Evolutionary conservation across 2,113 vertebrate species (phyloP).

Genomic region (Trogon surrucura): DNA sequence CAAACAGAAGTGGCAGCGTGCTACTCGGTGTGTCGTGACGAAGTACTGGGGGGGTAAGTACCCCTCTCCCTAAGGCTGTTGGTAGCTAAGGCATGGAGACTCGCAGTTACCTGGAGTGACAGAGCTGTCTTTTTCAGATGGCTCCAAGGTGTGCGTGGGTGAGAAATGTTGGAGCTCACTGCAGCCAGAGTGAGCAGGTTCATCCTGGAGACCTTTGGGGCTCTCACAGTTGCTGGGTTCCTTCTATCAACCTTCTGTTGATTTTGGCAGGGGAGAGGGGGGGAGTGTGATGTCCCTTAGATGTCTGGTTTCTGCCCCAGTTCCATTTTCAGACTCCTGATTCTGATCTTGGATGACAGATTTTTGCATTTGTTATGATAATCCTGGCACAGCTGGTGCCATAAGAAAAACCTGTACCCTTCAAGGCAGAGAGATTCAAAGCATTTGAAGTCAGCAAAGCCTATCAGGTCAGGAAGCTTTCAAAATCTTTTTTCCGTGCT

Average conservation of each 20-base stretch:
- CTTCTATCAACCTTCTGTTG: not conserved
- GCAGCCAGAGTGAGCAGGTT: not conserved
- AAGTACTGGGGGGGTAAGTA: slow-evolving; percentile 87
- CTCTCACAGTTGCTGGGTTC: not conserved
- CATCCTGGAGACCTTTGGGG: not conserved
- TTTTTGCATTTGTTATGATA: not conserved
- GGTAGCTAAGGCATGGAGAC: not conserved
- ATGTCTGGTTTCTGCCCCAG: not conserved
- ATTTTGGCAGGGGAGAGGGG: accelerated
- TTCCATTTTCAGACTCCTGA: not conserved
- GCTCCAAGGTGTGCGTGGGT: accelerated
- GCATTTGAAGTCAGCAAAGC: not conserved
- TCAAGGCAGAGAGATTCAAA: not conserved
- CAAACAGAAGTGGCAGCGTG: slow-evolving; percentile 70
- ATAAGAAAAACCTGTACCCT: not conserved
- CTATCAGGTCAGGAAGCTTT: not conserved
- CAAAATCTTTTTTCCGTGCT: not conserved
- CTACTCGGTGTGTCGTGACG: slow-evolving; percentile 77
- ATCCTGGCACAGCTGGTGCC: not conserved
- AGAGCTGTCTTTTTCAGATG: not conserved
- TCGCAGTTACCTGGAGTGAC: not conserved
- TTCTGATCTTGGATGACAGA: not conserved
- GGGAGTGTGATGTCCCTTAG: not conserved
- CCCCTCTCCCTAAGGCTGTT: not conserved
- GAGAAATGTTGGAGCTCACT: accelerated